These are phyloP conservation scores for Thaumetopoea pityocampa DNA, from an alignment of 1,140 invertebrate genomes.

Conservation along the genomic window DNA sequence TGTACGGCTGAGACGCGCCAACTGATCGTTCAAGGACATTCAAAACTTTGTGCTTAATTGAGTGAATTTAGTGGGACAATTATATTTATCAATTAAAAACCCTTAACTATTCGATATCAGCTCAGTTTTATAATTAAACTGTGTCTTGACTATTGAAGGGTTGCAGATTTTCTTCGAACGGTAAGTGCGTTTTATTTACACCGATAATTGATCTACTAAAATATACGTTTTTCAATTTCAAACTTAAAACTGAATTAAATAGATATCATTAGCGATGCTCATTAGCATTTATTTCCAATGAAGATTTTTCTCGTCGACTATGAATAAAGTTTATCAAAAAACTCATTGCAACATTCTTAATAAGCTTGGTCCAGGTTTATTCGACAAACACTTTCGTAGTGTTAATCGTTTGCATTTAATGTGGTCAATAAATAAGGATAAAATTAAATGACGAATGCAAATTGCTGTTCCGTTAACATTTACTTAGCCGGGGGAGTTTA, in stretches of 20 bases:
- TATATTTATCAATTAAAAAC: slow-evolving; percentile 42
- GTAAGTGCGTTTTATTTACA: slow-evolving; percentile 34
- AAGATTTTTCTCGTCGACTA: too few relatives aligned
- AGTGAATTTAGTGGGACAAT: slow-evolving; percentile 42
- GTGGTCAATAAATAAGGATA: background rate
- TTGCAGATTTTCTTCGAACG: slow-evolving; percentile 38
- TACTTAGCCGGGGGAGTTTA: slow-evolving; percentile 33
- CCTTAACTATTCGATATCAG: slow-evolving; percentile 63
- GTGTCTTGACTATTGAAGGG: slow-evolving; percentile 62
- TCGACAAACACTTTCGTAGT: too few relatives aligned
- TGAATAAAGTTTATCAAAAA: too few relatives aligned
- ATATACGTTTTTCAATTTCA: too few relatives aligned
- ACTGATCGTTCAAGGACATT: slow-evolving; percentile 52
- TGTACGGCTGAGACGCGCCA: slow-evolving; percentile 45
- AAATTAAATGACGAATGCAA: slow-evolving; percentile 39
- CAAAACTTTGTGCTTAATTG: slow-evolving; percentile 34
- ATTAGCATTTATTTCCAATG: too few relatives aligned
- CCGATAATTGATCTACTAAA: background rate
- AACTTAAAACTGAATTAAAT: slow-evolving; percentile 2
- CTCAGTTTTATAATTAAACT: slow-evolving; percentile 62
- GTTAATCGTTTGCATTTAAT: background rate
- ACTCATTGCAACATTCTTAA: too few relatives aligned
- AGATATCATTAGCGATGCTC: background rate
- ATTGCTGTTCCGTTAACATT: slow-evolving; percentile 46
- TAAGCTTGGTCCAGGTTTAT: background rate